A percentile compares a stretch with the other conserved stretches of the same genome.
Evolutionary conservation across 2,888 invertebrate species (phyloP).

Genomic region (Cheilosia grossa): DNA sequence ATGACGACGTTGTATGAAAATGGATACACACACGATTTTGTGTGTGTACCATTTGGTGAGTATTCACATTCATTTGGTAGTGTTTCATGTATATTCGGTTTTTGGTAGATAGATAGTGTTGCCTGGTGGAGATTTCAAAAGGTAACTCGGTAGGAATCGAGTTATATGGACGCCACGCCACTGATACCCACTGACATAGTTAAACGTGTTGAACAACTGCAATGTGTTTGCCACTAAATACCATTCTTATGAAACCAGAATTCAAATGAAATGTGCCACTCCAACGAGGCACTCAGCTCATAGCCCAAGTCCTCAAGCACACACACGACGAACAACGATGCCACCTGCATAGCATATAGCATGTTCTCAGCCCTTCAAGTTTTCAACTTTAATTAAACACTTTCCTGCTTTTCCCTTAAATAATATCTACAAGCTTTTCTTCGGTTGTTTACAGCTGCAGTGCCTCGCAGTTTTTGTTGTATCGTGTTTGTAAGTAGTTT

Average conservation of each 20-base stretch:
- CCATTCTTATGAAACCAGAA: conserved; percentile 52
- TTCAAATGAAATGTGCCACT: conserved; percentile 56
- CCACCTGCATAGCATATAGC: neutral
- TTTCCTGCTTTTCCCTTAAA: conserved; percentile 48
- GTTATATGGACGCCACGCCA: too few relatives aligned
- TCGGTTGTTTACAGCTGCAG: neutral
- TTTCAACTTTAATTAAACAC: conserved; percentile 63
- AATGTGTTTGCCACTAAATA: conserved; percentile 49
- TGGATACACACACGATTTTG: too few relatives aligned
- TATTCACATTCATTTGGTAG: too few relatives aligned
- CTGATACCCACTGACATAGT: conserved; percentile 64
- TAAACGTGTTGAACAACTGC: conserved; percentile 8
- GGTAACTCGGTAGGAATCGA: too few relatives aligned
- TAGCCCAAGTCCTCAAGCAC: conserved; percentile 28
- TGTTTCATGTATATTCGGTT: too few relatives aligned
- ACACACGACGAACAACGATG: neutral
- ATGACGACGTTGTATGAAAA: too few relatives aligned
- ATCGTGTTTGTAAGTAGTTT: conserved; percentile 40
- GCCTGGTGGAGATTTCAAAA: too few relatives aligned
- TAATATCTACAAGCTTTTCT: conserved; percentile 8
- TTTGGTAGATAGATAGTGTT: too few relatives aligned
- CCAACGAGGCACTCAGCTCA: conserved; percentile 2
- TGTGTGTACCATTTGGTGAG: too few relatives aligned
- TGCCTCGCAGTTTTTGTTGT: conserved; percentile 1
- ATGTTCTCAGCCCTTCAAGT: conserved; percentile 17